Evolutionary conservation across 2,797 vertebrate genomes (phyloP), one percentile per base, ranked within the genome.

Genomic region (Megaceryle alcyon): DNA sequence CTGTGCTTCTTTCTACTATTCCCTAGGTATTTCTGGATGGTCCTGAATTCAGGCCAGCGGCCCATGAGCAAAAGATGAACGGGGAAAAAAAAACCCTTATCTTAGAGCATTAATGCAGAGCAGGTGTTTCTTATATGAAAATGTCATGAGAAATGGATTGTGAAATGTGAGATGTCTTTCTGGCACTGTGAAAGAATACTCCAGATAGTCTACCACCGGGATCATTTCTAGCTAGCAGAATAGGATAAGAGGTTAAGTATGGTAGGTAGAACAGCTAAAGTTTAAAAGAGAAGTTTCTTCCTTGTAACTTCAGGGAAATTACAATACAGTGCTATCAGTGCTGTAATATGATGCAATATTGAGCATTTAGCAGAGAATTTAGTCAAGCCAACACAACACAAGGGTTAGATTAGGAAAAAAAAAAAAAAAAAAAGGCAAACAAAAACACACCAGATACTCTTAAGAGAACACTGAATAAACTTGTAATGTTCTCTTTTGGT

Each of bases 71-170:
- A 54, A 87, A 75, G 68, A 51, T 31, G 35, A 85, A 73, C 14
- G 21, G 57, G 59, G 48, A 21, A 66, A 28, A 23, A 72, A 37
- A 86, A 94, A 90, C 11, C 90, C 11, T 57, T 83, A 61, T 66
- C 57, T 82, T 31, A 43, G 82, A 95, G 43, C 69, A 94, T 20
- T 54, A 88, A 49, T 63, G 76, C 1, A 71, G 79, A 86, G 33
- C 26, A 92, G 51, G 53, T 33, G 88, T 91, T 71, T 87, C 80
- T 87, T 86, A 88, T 33, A 87, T 23, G 28, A 39, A 84, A 92
- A 86, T 63, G 28, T 61, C 86, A 61, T 15, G 56, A 41, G 70
- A 92, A 92, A 93, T 46, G 61, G 63, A 84, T 33, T 86, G 82
- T 3, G 17, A 96, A 94, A 94, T 14, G 26, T 37, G 80, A 35